These are phyloP conservation scores for Chunga burmeisteri DNA, from an alignment of 2,113 vertebrate species.

Conservation along the genomic window DNA sequence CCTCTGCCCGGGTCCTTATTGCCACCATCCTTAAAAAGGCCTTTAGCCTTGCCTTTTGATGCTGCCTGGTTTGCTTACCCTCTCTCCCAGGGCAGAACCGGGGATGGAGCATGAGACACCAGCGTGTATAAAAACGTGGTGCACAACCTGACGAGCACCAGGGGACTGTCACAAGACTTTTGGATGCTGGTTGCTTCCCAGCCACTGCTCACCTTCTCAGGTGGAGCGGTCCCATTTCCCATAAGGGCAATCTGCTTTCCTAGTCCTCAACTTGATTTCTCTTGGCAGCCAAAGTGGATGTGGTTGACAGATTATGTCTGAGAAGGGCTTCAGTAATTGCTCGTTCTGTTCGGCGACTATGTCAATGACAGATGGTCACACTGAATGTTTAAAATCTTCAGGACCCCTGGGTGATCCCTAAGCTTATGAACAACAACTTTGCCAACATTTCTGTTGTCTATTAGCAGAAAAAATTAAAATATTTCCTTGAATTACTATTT, in stretches of 20 bases:
- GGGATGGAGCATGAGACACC: not conserved
- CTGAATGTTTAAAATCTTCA: constrained; percentile 67
- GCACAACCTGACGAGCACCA: not conserved
- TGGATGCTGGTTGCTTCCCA: not conserved
- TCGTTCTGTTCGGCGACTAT: constrained; percentile 58
- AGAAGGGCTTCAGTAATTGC: constrained; percentile 75
- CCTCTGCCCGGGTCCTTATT: not conserved
- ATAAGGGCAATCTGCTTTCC: constrained; percentile 38
- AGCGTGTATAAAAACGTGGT: accelerated
- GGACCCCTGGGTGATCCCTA: constrained; percentile 59
- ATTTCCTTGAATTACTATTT: constrained; percentile 35
- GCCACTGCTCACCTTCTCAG: not conserved
- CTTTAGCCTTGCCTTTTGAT: not conserved
- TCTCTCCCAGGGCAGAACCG: accelerated
- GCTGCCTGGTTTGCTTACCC: not conserved
- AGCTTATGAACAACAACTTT: constrained; percentile 9
- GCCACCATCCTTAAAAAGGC: too few relatives aligned
- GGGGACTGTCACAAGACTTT: not conserved
- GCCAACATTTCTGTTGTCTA: constrained; percentile 64
- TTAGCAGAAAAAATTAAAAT: constrained; percentile 47
- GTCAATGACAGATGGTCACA: constrained; percentile 77
- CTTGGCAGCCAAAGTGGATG: constrained; percentile 63
- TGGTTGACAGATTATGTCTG: constrained; percentile 72
- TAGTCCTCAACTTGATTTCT: constrained; percentile 43
- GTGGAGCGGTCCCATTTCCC: constrained; percentile 10